Evolutionary conservation across 2,113 vertebrate species (phyloP), one percentile per base, ranked within the genome.

Genomic region (Cyrtonyx montezumae): DNA sequence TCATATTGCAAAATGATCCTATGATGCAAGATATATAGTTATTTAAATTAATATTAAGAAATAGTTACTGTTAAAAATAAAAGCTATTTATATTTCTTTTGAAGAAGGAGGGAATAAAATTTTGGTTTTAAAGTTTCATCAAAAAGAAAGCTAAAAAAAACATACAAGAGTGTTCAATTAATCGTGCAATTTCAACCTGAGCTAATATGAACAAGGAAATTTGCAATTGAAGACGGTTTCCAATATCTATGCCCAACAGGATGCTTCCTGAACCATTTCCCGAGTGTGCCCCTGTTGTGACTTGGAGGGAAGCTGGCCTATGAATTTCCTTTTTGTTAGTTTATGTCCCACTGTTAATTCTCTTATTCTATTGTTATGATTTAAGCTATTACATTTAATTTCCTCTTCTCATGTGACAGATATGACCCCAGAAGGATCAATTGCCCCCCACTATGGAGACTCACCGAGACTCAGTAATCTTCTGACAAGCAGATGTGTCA

Each of bases 141-240:
- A 87, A 95, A 97, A 96, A 59, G 53, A 91, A 86, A 96, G 58
- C 65, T 93, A 92, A 90, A 81, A 49, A 62, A 82, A 67, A 90
- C 73, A 67, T 48, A 26, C 75, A 21, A 4, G 10, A 37, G 42
- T 55, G 87, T 95, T 94, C 84, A 92, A 90, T 96, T 91, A 91
- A 87, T 45, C 62, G 63, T 88, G 91, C 25, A 49, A 13, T 80
- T 96, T 96, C 93, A 97, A 96, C 93, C 76, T 91, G 91, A 97
- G 76, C 94, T 97, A 97, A 96, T 85, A 84, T 86, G 97, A 98
- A 97, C 94, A 97, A 84, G 93, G 92, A 96, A 95, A 97, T 88
- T 84, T 95, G 84, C 79, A 91, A 95, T 91, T 93, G 92, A 93
- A 92, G 88, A 88, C 91, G 93, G 90, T 71, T 96, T 97, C 93